Conservation (phyloP, 2,113 vertebrate species). For the Sterna hirundo region DNA sequence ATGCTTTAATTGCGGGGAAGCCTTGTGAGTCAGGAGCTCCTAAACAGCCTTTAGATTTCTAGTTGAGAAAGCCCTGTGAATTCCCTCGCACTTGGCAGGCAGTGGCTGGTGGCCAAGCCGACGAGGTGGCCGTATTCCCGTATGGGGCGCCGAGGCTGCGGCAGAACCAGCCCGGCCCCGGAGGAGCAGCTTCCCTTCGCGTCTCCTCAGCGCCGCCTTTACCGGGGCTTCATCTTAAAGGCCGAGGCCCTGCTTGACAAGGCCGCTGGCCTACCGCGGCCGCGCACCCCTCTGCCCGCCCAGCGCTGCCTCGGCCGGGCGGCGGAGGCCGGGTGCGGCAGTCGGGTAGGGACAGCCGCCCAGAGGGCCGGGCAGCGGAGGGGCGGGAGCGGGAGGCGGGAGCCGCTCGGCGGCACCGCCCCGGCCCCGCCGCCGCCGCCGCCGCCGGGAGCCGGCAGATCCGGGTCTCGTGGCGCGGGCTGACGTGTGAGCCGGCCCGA, state of each 20-base stretch:
- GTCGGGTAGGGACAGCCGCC: not conserved
- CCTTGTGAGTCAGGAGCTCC: not conserved
- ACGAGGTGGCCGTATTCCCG: too few relatives aligned
- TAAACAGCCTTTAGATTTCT: not conserved
- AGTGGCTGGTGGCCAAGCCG: not conserved
- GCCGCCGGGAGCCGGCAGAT: conserved; percentile 56
- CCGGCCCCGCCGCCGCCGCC: not conserved
- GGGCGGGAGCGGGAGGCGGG: not conserved
- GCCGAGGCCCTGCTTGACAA: not conserved
- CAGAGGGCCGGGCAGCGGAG: not conserved
- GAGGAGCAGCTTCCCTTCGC: not conserved
- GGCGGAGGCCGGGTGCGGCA: fast-evolving
- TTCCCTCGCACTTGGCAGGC: not conserved
- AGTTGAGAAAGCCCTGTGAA: not conserved
- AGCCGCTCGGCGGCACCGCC: not conserved
- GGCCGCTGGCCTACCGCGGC: not conserved
- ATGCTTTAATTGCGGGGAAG: not conserved
- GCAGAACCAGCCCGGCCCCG: too few relatives aligned
- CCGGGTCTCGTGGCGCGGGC: conserved; percentile 67
- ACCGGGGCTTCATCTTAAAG: not conserved
- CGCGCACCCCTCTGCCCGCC: not conserved
- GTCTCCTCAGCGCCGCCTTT: not conserved
- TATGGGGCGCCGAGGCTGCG: not conserved
- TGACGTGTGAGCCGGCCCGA: conserved; percentile 70
- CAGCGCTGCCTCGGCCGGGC: not conserved